Evolutionary conservation across 1,140 invertebrate species (phyloP), one percentile per base, ranked within the genome.

Genomic region (Bilobella aurantiaca): DNA sequence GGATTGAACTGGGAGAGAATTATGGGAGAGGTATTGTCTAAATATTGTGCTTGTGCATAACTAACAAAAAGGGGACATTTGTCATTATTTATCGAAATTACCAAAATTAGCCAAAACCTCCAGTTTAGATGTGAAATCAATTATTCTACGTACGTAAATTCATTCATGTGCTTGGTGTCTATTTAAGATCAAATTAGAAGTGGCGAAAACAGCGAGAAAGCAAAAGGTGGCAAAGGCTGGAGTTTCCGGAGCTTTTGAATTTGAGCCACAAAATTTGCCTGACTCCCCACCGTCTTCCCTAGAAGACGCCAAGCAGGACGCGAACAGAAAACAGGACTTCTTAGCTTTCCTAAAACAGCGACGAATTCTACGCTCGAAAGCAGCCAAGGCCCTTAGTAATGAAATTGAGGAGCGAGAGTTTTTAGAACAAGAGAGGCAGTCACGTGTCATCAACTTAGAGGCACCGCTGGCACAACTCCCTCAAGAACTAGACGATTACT

Each of bases 1-100:
- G 86, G 86, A 58, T 76, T 90, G 42, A 79, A 89, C 76, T 85
- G 86, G 73, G 73, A 73, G 0, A 74, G 76, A 58, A 86, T 89
- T 23, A 83, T 87, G 81, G 62, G 53, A 2, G 53, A 65, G 37
- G 69, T 71, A 49, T n/a, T n/a, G n/a, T n/a, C n/a, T n/a, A n/a
- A n/a, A n/a, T n/a, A n/a, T n/a, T n/a, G n/a, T n/a, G n/a, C n/a
- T n/a, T n/a, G n/a, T n/a, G n/a, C n/a, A n/a, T n/a, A n/a, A n/a
- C n/a, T n/a, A n/a, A n/a, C n/a, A n/a, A n/a, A n/a, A n/a, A n/a
- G n/a, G n/a, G n/a, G n/a, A n/a, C n/a, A n/a, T n/a, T n/a, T n/a
- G n/a, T n/a, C n/a, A n/a, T n/a, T n/a, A n/a, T n/a, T n/a, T n/a
- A n/a, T n/a, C n/a, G n/a, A n/a, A n/a, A n/a, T n/a, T n/a, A n/a